Evolutionary conservation across 2,113 vertebrate species (phyloP).

Genomic region (Ictalurus punctatus): DNA sequence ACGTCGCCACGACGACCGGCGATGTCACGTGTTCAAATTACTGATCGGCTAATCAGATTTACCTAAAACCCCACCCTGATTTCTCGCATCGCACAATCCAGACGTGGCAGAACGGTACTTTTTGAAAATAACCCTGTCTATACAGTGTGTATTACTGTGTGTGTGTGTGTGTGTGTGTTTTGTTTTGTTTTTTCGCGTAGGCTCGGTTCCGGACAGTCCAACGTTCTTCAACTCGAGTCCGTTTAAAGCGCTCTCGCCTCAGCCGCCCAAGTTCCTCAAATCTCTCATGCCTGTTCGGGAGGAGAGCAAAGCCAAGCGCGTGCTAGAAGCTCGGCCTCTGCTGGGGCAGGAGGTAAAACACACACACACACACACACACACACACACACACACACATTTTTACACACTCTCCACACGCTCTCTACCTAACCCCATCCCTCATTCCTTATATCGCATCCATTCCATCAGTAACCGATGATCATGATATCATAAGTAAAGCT

Average conservation of each 20-base stretch:
- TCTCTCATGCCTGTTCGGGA: slow-evolving; percentile 93
- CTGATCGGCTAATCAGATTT: not conserved
- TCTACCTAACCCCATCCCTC: not conserved
- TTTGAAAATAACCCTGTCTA: not conserved
- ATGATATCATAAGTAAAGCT: not conserved
- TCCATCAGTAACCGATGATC: not conserved
- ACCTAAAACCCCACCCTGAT: not conserved
- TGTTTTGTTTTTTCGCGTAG: slow-evolving; percentile 37
- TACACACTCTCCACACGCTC: slow-evolving; percentile 30
- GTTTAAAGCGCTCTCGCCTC: slow-evolving; percentile 92
- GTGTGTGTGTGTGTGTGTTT: not conserved
- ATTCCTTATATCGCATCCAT: not conserved
- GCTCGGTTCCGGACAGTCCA: slow-evolving; percentile 77
- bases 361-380: slow-evolving; percentile 30
- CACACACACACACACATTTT: slow-evolving; percentile 12
- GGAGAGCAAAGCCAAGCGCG: slow-evolving; percentile 82
- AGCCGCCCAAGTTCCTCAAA: slow-evolving; percentile 94
- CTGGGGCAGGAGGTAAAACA: slow-evolving; percentile 88
- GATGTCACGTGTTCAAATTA: not conserved
- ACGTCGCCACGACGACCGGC: not conserved
- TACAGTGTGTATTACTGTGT: not conserved
- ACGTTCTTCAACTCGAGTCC: slow-evolving; percentile 84
- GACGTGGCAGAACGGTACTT: not conserved
- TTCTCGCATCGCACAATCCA: not conserved
- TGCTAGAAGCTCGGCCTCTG: slow-evolving; percentile 86